Evolutionary conservation across 1,140 invertebrate species (phyloP), one percentile per base, ranked within the genome.

Genomic region (Achroia grisella): DNA sequence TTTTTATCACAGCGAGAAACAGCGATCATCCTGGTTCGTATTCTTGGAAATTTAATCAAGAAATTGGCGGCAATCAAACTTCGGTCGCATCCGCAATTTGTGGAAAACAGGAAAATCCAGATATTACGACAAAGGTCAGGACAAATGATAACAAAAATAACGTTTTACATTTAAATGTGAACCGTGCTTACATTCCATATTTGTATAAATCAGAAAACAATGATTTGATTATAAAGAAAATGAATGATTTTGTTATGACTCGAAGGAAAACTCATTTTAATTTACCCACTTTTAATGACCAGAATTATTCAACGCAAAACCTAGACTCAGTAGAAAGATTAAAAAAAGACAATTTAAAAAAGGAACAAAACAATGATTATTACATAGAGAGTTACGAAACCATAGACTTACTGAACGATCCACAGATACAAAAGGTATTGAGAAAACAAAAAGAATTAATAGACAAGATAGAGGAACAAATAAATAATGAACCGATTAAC

Each of bases 191-290:
- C 10, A 10, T 37, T 10, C 35, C 35, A 10, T 17, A 15, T 10
- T 15, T 37, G 17, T 10, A 15, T 1, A 17, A 4, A 17, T 1
- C 14, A 6, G 1, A 37, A 2, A 17, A 37, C 14, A 29, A 33
- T 34, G 17, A 23, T 23, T 23, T 23, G 17, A 41, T 58, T 6
- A 66, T 52, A 43, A 44, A 59, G 8, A 48, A 37, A 11, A 23
- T 72, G 3, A 50, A 56, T 3, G 39, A 53, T 2, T 69, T 62
- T 30, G 36, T 35, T 4, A 58, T 72, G 55, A 6, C 30, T 1
- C 46, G 48, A 15, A 51, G 36, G 14, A 35, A 61, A 17, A 57
- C 56, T 0, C 45, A 58, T 13, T 39, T 56, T 12, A 36, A 51
- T 4, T 45, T 68, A 15, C 55, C 60, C 13, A 34, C 48, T 10